Conservation (phyloP, 2,797 vertebrate species). For the Rhodeus uyekii region DNA sequence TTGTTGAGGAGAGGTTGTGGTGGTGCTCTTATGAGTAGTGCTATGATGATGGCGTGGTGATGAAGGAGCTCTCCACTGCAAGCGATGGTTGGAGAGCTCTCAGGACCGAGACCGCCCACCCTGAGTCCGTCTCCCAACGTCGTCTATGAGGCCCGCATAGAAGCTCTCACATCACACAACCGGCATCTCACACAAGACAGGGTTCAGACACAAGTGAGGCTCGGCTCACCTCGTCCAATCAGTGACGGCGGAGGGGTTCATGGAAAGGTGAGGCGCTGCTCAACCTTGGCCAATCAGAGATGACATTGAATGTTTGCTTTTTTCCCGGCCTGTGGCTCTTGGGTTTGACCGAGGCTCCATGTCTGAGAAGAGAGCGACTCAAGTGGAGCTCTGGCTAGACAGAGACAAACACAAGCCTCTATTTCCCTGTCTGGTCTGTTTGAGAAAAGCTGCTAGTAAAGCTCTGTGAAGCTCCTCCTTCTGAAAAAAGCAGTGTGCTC, state of each 20-base stretch:
- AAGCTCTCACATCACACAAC: constrained; percentile 8
- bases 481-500: neutral
- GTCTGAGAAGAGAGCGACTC: constrained; percentile 22
- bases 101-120: neutral
- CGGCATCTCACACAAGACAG: constrained; percentile 1
- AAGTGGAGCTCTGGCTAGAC: constrained; percentile 24
- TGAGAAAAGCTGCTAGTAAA: neutral
- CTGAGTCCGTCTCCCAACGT: neutral
- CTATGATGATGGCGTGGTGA: constrained; percentile 44
- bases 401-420: constrained; percentile 26
- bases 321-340: constrained; percentile 30
- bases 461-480: neutral
- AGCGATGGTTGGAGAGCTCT: constrained; percentile 42
- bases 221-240: constrained; percentile 53
- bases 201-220: constrained; percentile 55
- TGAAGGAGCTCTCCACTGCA: constrained; percentile 51
- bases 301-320: constrained; percentile 61
- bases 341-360: constrained; percentile 20
- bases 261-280: constrained; percentile 46
- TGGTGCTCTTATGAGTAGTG: constrained; percentile 42
- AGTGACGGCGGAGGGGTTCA: constrained; percentile 45
- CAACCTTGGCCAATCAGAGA: constrained; percentile 68
- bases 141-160: neutral
- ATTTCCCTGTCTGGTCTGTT: neutral
- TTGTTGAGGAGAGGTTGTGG: constrained; percentile 27